Conservation (phyloP, 2,888 invertebrate species). For the Lasioglossum marginatum region DNA sequence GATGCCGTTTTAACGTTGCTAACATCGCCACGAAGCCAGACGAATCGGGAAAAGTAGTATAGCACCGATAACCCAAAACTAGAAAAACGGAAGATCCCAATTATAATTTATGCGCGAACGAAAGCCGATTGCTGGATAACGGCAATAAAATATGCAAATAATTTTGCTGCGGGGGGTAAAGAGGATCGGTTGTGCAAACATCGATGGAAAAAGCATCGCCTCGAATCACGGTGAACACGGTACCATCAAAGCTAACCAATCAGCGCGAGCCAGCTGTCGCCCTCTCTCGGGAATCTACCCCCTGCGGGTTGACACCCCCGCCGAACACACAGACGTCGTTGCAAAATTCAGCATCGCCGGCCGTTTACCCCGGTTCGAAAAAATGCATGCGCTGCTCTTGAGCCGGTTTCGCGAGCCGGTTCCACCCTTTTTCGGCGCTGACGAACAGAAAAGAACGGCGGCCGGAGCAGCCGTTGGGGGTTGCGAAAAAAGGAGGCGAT, state of each 20-base stretch:
- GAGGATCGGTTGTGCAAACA: background rate
- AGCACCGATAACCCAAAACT: background rate
- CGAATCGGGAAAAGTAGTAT: no score
- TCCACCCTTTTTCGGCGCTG: constrained; percentile 20
- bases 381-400: constrained; percentile 36
- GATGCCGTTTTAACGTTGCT: no score
- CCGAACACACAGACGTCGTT: background rate
- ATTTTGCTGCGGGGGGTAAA: background rate
- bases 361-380: constrained; percentile 23
- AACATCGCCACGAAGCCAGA: background rate
- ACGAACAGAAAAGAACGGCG: constrained; percentile 1
- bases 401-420: constrained; percentile 19
- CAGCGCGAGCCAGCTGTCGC: background rate
- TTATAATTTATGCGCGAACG: background rate
- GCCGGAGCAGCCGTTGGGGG: background rate
- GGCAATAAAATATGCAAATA: background rate
- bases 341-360: constrained; percentile 32
- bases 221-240: background rate
- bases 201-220: background rate
- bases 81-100: background rate
- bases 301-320: background rate
- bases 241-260: background rate
- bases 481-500: constrained; percentile 49
- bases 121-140: background rate
- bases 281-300: background rate